Evolutionary conservation across 2,797 vertebrate species (phyloP), one percentile per base, ranked within the genome.

Genomic region (Lophotriccus pileatus): DNA sequence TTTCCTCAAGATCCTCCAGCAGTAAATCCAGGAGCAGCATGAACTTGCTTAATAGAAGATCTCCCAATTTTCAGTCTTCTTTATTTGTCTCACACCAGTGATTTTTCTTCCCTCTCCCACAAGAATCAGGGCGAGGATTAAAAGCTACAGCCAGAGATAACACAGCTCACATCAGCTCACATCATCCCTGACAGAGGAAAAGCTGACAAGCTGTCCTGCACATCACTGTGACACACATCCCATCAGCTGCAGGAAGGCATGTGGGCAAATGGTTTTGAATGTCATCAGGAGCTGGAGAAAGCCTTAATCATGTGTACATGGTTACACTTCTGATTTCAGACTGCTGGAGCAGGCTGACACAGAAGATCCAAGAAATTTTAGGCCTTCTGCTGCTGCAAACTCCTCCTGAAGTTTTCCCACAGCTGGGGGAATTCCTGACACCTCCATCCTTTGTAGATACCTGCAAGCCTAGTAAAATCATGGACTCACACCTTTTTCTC

Each of bases 201-300:
- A 53, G 34, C 55, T 76, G 34, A 16, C 30, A 56, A 55, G 25
- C 23, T 74, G 36, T 22, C 41, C 77, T 41, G 39, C 17, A 30
- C 12, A 14, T 10, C 13, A 19, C 75, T 84, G 7, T 2, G 44
- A 63, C 4, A 5, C 30, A 67, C 28, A 41, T 13, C 55, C 49
- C 43, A 8, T 1, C 7, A 66, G 55, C 10, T 50, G 39, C 0
- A 41, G 55, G 39, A 66, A 76, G 27, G 9, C 21, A n/a, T 0
- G 0, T 9, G 15, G 52, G 30, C 3, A 89, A 69, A 25, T 1
- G 1, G 15, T 21, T 70, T 70, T 37, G 10, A 75, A 23, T 14
- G 34, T 22, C 39, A 39, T 2, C 44, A 18, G 30, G 44, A 76
- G 41, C 21, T n/a, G 27, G 20, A 67, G 14, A 23, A 78, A 46